phyloP scores from a whole-genome alignment of 2,113 vertebrate species.

The Syrrhaptes paradoxus region DNA sequence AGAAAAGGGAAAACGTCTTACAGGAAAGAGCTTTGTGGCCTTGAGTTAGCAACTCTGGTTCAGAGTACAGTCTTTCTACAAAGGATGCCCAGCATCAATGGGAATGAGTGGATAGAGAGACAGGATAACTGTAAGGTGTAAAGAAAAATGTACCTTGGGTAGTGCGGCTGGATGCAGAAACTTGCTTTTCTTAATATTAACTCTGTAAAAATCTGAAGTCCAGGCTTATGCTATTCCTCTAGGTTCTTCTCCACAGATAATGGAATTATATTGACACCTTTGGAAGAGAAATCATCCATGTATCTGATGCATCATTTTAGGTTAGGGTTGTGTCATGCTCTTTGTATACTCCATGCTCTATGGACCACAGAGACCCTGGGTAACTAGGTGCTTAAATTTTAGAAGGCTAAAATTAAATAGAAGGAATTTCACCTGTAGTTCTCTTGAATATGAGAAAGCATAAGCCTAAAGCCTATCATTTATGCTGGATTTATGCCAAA shows the following conservation, averaged over 20 bases:
- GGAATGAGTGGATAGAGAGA: neutral
- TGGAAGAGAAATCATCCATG: neutral
- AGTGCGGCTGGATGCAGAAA: neutral
- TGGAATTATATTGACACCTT: neutral
- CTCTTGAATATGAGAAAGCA: neutral
- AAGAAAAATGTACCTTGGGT: neutral
- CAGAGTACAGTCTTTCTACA: neutral
- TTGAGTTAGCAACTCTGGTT: rapidly evolving
- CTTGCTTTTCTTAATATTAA: neutral
- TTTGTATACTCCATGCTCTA: neutral
- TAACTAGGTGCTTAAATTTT: neutral
- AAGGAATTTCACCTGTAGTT: neutral
- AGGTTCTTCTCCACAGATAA: neutral
- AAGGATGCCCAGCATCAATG: neutral
- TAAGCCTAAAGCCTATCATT: neutral
- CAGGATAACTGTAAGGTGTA: neutral
- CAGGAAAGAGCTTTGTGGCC: neutral
- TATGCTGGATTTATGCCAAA: neutral
- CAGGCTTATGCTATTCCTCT: neutral
- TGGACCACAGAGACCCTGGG: neutral
- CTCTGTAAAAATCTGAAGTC: neutral
- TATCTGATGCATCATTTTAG: neutral
- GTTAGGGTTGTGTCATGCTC: neutral
- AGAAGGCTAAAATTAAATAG: neutral
- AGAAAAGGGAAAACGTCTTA: neutral